Conservation (phyloP, 1,140 invertebrate genomes). For the Drosophila pachea region DNA sequence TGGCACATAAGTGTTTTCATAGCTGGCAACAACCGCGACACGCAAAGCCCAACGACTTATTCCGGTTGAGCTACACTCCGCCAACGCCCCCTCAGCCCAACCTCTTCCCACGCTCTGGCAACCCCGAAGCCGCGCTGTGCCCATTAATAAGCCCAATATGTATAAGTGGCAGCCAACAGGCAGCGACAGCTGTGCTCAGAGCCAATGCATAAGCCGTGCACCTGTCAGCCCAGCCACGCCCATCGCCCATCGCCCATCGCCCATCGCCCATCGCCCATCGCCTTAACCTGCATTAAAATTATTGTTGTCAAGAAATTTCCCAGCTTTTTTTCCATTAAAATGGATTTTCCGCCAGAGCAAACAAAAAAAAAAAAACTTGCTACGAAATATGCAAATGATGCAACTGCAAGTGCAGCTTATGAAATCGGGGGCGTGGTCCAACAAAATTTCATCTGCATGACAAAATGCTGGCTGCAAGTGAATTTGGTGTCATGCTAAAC, state of each 20-base stretch:
- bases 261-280: neutral
- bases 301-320: conserved; percentile 63
- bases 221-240: neutral
- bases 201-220: conserved; percentile 20
- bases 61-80: conserved; percentile 43
- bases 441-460: neutral
- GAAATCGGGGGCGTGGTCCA: too few species aligned
- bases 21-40: conserved; percentile 53
- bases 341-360: conserved; percentile 49
- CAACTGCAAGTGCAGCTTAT: neutral
- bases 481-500: conserved; percentile 20
- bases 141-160: conserved; percentile 74
- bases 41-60: conserved; percentile 51
- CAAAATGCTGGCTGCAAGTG: conserved; percentile 13
- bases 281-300: conserved; percentile 41
- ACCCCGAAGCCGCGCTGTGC: conserved; percentile 23
- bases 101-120: neutral
- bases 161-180: conserved; percentile 53
- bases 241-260: too few species aligned
- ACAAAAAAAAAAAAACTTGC: conserved; percentile 29
- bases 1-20: conserved; percentile 41
- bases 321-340: conserved; percentile 58
- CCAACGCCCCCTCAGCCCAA: conserved; percentile 15
- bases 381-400: conserved; percentile 32
- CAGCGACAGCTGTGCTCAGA: conserved; percentile 36